Conservation (phyloP, 1,140 invertebrate species). For the Drosophila jambulina region DNA sequence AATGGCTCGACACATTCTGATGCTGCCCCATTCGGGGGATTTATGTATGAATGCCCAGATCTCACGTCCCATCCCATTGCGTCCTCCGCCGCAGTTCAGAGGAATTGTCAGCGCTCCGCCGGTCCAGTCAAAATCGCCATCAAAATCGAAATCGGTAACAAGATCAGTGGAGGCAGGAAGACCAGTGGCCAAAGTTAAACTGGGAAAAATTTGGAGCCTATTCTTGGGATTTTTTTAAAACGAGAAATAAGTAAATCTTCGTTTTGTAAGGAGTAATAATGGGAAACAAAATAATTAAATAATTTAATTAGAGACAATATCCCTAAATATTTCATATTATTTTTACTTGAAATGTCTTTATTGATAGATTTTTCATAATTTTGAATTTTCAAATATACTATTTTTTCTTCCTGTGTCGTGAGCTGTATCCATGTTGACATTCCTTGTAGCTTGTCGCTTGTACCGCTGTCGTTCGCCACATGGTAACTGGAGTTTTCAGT, state of each 20-base stretch:
- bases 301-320: too few relatives aligned
- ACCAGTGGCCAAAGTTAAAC: slow-evolving; percentile 30
- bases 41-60: slow-evolving; percentile 63
- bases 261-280: too few relatives aligned
- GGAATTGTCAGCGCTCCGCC: slow-evolving; percentile 77
- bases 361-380: too few relatives aligned
- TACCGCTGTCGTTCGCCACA: slow-evolving; percentile 30
- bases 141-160: slow-evolving; percentile 83
- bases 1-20: slow-evolving; percentile 72
- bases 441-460: slow-evolving; percentile 46
- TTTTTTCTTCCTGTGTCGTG: neutral
- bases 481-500: slow-evolving; percentile 22
- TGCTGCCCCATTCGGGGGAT: slow-evolving; percentile 53
- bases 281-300: too few relatives aligned
- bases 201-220: neutral
- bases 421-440: slow-evolving; percentile 57
- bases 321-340: too few relatives aligned
- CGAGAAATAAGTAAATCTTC: neutral
- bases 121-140: slow-evolving; percentile 78
- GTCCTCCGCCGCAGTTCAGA: slow-evolving; percentile 58
- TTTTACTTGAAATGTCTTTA: too few relatives aligned
- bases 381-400: too few relatives aligned
- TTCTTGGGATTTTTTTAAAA: neutral
- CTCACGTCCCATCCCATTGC: slow-evolving; percentile 5
- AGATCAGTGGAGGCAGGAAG: slow-evolving; percentile 64